Evolutionary conservation across 2,113 vertebrate genomes (phyloP).

Genomic region (Hiodon alosoides): DNA sequence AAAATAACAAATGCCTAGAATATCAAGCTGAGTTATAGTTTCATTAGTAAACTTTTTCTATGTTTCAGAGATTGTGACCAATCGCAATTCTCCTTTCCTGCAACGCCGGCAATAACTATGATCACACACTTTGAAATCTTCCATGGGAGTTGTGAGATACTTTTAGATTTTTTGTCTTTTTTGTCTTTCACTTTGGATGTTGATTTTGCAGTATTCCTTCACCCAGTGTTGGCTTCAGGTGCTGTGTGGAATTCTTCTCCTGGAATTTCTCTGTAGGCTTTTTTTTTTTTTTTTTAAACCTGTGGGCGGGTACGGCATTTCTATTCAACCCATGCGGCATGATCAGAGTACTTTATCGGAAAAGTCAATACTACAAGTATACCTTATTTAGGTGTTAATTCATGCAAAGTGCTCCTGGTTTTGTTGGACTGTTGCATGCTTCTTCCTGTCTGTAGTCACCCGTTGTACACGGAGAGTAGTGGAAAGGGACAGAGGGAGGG

Average conservation of each 20-base stretch:
- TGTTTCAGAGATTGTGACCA: too few relatives aligned
- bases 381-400: background rate
- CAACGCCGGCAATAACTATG: background rate
- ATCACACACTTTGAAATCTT: background rate
- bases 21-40: too few relatives aligned
- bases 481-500: background rate
- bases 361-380: background rate
- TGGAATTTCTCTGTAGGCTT: background rate
- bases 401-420: background rate
- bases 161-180: background rate
- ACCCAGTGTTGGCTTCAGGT: background rate
- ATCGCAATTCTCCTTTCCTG: too few relatives aligned
- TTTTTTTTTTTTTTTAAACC: background rate
- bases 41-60: too few relatives aligned
- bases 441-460: background rate
- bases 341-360: background rate
- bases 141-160: background rate
- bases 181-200: background rate
- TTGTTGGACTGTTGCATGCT: constrained; percentile 17
- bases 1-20: too few relatives aligned
- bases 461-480: background rate
- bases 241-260: background rate
- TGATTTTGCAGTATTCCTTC: background rate
- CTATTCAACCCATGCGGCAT: too few relatives aligned
- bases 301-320: background rate